Percentiles rank a stretch among this genome's conserved stretches.
Conservation (phyloP, 2,797 vertebrate genomes). For the Tapirus indicus region DNA sequence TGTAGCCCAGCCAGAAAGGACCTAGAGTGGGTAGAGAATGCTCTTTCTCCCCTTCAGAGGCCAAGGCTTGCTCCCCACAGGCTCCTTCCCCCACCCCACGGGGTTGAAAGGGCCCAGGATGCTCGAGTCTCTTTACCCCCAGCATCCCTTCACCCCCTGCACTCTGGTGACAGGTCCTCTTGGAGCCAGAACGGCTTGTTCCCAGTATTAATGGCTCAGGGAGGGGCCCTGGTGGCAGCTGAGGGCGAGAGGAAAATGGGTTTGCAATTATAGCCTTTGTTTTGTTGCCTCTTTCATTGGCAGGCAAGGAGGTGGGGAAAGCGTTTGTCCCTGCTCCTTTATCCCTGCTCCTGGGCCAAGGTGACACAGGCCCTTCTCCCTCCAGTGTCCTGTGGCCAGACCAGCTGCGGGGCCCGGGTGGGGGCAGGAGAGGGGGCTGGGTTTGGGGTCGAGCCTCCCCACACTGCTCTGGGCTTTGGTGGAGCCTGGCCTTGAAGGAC, state of each 20-base stretch:
- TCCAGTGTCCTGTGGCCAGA: fast-evolving
- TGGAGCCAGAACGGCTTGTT: background rate
- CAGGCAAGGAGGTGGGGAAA: background rate
- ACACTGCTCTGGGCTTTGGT: background rate
- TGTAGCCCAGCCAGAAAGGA: no score
- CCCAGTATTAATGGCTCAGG: background rate
- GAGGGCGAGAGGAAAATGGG: conserved; percentile 29
- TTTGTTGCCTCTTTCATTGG: conserved; percentile 67
- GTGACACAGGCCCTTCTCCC: background rate
- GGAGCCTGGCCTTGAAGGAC: background rate
- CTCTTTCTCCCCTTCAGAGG: no score
- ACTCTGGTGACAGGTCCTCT: background rate
- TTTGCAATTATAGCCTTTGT: conserved; percentile 80
- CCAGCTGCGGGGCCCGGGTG: fast-evolving
- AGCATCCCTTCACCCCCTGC: background rate
- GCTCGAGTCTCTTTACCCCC: background rate
- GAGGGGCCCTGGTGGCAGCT: background rate
- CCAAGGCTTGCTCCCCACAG: background rate
- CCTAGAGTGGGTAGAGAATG: no score
- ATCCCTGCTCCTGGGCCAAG: background rate
- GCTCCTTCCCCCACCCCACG: background rate
- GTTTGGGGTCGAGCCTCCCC: background rate
- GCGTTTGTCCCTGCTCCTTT: background rate
- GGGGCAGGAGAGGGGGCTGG: background rate
- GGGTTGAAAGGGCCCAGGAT: background rate